phyloP scores from a whole-genome alignment of 2,113 vertebrate genomes.

The Charadrius vociferus region DNA sequence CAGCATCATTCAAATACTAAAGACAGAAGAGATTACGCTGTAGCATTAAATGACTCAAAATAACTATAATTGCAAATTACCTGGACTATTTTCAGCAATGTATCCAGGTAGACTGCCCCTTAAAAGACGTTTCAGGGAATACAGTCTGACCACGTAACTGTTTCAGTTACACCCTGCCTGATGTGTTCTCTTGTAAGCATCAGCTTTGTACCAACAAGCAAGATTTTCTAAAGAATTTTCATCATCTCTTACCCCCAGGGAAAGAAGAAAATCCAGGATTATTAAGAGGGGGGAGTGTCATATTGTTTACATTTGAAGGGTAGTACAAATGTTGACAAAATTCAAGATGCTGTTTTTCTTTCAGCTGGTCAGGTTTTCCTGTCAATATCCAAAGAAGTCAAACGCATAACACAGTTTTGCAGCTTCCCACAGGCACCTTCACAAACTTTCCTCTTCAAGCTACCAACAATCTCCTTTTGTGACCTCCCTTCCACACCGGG shows the following conservation, averaged over 20 bases:
- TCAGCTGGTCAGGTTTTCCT: background rate
- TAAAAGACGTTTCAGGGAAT: background rate
- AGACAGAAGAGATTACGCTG: background rate
- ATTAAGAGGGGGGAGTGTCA: background rate
- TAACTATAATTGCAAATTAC: background rate
- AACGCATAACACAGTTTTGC: background rate
- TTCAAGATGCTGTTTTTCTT: background rate
- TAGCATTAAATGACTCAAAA: background rate
- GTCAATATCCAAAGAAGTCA: background rate
- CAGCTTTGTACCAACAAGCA: background rate
- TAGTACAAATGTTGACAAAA: background rate
- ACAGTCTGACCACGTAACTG: background rate
- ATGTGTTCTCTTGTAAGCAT: background rate
- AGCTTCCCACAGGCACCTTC: background rate
- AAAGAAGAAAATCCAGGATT: background rate
- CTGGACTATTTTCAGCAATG: background rate
- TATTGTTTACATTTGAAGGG: background rate
- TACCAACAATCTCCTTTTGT: too few species aligned
- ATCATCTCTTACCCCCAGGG: background rate
- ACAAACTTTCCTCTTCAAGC: background rate
- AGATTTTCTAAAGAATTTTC: background rate
- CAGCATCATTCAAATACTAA: background rate
- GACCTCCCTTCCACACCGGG: background rate
- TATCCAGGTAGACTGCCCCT: background rate
- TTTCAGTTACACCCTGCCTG: background rate